Base-by-base conservation (phyloP, 2,113 vertebrate species). In the Vanacampus margaritifer region DNA sequence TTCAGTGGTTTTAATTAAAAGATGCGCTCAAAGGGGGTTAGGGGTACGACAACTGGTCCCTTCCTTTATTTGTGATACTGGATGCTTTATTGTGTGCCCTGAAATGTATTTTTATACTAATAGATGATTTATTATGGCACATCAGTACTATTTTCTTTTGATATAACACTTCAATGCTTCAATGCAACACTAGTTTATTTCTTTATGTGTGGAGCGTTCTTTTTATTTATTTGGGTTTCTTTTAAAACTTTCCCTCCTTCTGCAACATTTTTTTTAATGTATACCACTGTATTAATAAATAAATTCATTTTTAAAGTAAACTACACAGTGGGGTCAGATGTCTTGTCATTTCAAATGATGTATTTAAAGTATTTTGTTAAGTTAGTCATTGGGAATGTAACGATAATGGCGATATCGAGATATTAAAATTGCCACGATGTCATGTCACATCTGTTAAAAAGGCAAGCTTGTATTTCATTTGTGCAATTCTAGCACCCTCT, bases 71-170 rank as follows among this genome's bases (percentile, higher is more conserved):
- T 97, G 95, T 97, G 94, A 98, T 97, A 96, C 92, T 94, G 94
- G 92, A 95, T 94, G 93, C 93, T 95, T 93, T 95, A 95, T 92
- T 93, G 93, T 93, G 96, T 97, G 95, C 96, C 96, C 95, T 93
- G 93, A 98, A 98, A 96, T 97, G 96, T 99, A 99, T 99, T 99
- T 99, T 99, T 99, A 93, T 99, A 99, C 95, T 96, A 97, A 98
- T 97, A 98, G 95, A 98, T 95, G 86, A 94, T 98, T 98, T 99
- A 98, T 96, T 96, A 97, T 82, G 95, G 96, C 97, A 95, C 96
- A 95, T 94, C 91, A 90, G 93, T 95, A 95, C 94, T 90, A 89
- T 91, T 94, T 94, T 95, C 90, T 94, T 95, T 94, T 95, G 93
- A 95, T 95, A 94, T 90, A 94, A 92, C 93, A 95, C 94, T 92